phyloP scores from a whole-genome alignment of 2,888 invertebrate species.

The Bombylius discolor region DNA sequence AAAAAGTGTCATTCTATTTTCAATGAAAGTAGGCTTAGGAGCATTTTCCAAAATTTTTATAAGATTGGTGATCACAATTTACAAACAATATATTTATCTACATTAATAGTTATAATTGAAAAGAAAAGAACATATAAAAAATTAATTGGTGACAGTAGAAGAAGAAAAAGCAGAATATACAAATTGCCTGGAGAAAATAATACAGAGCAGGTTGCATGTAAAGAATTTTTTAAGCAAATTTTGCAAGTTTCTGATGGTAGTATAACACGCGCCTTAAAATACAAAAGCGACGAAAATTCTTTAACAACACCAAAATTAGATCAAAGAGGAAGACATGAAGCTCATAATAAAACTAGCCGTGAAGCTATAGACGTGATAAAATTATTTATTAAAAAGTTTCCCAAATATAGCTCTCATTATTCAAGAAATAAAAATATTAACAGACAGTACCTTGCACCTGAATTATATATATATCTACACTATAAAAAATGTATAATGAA shows the following conservation, averaged over 20 bases:
- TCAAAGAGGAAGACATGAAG: neutral
- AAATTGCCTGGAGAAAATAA: conserved; percentile 8
- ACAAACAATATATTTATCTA: no score
- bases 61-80: no score
- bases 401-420: conserved; percentile 10
- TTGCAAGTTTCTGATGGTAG: neutral
- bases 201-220: neutral
- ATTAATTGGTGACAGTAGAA: conserved; percentile 7
- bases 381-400: conserved; percentile 8
- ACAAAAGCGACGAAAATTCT: neutral
- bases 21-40: no score
- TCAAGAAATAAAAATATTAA: conserved; percentile 9
- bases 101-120: neutral
- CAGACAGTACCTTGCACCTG: conserved; percentile 7
- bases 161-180: conserved; percentile 10
- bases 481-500: conserved; percentile 5
- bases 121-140: conserved; percentile 8
- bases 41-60: no score
- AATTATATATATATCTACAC: conserved; percentile 6
- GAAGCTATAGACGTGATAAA: conserved; percentile 6
- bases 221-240: conserved; percentile 3
- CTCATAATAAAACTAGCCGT: conserved; percentile 1
- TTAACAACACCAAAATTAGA: neutral
- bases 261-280: neutral
- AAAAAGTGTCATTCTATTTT: no score